phyloP scores from a whole-genome alignment of 2,888 invertebrate genomes.

The Rotaria macrura region DNA sequence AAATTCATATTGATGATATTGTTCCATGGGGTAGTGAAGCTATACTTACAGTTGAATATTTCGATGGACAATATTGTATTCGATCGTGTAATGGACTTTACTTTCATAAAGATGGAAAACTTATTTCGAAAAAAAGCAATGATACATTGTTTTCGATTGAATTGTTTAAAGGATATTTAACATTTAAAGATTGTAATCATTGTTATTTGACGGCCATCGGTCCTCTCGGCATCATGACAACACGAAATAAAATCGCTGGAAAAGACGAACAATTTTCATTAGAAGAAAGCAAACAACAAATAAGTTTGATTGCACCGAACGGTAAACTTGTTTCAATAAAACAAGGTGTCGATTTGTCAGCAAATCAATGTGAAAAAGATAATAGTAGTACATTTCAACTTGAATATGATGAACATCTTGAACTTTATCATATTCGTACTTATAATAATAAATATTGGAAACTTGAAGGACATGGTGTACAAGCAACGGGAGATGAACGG shows the following conservation, averaged over 20 bases:
- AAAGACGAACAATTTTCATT: slow-evolving; percentile 89
- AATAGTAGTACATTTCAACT: slow-evolving; percentile 93
- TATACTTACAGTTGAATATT: slow-evolving; percentile 81
- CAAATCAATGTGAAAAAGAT: slow-evolving; percentile 81
- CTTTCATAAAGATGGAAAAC: slow-evolving; percentile 50
- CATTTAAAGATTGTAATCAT: slow-evolving; percentile 62
- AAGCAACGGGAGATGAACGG: slow-evolving; percentile 57
- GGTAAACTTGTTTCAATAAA: slow-evolving; percentile 88
- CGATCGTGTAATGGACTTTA: slow-evolving; percentile 86
- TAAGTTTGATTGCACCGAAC: slow-evolving; percentile 77
- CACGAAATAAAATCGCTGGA: slow-evolving; percentile 78
- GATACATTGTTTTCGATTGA: slow-evolving; percentile 84
- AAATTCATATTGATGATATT: slow-evolving; percentile 69
- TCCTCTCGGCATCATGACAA: slow-evolving; percentile 82
- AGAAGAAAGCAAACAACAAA: slow-evolving; percentile 88
- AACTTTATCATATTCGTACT: slow-evolving; percentile 86
- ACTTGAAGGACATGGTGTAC: slow-evolving; percentile 80
- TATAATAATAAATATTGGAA: slow-evolving; percentile 95
- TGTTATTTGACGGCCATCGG: slow-evolving; percentile 88
- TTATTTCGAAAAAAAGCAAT: slow-evolving; percentile 40
- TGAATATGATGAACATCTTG: slow-evolving; percentile 78
- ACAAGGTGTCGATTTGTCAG: slow-evolving; percentile 91
- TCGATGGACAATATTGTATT: slow-evolving; percentile 76
- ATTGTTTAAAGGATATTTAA: slow-evolving; percentile 71
- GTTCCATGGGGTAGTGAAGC: slow-evolving; percentile 96